Conservation (phyloP, 2,797 vertebrate species). For the Chiroxiphia lanceolata region DNA sequence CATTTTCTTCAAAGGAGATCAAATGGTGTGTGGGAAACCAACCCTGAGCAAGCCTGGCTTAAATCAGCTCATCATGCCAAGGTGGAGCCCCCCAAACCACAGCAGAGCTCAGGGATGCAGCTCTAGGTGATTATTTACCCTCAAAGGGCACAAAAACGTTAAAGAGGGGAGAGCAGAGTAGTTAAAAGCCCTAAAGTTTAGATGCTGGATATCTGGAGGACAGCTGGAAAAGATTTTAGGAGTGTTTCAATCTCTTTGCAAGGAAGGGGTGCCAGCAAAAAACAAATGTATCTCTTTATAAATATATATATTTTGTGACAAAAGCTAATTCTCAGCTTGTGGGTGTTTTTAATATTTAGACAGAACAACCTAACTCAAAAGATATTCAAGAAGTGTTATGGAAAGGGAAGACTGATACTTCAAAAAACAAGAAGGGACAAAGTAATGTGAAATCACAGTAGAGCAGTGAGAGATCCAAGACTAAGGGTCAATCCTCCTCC, state of each 20-base stretch:
- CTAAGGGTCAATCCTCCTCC: background rate
- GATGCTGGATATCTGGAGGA: background rate
- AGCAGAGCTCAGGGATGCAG: background rate
- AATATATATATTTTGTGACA: background rate
- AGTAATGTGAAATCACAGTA: background rate
- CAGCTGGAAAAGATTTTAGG: constrained; percentile 56
- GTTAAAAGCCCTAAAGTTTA: background rate
- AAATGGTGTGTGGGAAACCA: background rate
- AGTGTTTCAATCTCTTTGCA: background rate
- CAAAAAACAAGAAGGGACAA: background rate
- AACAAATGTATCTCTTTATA: background rate
- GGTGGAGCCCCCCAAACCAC: background rate
- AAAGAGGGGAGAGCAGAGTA: background rate
- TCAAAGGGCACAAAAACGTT: background rate
- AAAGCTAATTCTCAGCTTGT: background rate
- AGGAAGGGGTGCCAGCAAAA: constrained; percentile 18
- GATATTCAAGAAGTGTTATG: background rate
- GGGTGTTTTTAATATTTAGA: constrained; percentile 44
- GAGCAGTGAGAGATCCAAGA: background rate
- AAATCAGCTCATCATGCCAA: background rate
- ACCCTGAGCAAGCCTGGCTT: background rate
- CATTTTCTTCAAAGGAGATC: background rate
- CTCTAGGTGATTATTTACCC: background rate
- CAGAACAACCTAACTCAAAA: background rate
- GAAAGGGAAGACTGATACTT: background rate